These are phyloP conservation scores for Teinopalpus imperialis DNA, from an alignment of 2,888 invertebrate genomes.

Conservation along the genomic window DNA sequence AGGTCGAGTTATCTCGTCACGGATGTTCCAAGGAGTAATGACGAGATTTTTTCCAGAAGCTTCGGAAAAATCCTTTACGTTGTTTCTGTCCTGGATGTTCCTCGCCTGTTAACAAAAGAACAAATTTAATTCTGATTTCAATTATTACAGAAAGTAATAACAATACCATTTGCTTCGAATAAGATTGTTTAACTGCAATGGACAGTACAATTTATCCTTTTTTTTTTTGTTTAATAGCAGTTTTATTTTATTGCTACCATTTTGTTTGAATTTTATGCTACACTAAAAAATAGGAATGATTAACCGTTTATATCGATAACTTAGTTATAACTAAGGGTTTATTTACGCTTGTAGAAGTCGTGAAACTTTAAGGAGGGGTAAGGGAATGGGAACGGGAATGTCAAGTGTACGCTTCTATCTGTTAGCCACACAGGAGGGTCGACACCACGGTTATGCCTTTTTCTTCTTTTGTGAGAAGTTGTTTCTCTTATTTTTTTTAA, in stretches of 20 bases:
- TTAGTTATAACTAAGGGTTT: not conserved
- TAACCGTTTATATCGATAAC: no score
- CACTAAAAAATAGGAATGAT: no score
- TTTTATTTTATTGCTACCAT: not conserved
- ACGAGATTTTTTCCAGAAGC: conserved; percentile 93
- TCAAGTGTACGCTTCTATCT: conserved; percentile 61
- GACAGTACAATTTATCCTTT: conserved; percentile 18
- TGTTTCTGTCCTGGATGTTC: conserved; percentile 86
- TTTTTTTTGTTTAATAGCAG: conserved; percentile 10
- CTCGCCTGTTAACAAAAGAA: conserved; percentile 79
- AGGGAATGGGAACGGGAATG: conserved; percentile 48
- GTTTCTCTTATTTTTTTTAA: no score
- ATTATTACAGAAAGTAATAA: conserved; percentile 7
- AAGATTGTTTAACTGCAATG: conserved; percentile 6
- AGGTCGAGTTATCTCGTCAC: conserved; percentile 66
- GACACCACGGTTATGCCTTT: no score
- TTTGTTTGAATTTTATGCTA: no score
- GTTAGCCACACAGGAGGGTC: conserved; percentile 36
- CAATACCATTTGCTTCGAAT: not conserved
- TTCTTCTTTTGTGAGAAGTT: no score
- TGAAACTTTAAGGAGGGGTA: conserved; percentile 42
- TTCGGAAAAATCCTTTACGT: conserved; percentile 94
- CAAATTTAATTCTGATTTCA: conserved; percentile 1
- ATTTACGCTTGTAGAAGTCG: conserved; percentile 29
- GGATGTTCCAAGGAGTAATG: conserved; percentile 94